Percentiles rank a stretch among this genome's conserved stretches.
Conservation (phyloP, 2,113 vertebrate genomes). For the Bathybates hornii region DNA sequence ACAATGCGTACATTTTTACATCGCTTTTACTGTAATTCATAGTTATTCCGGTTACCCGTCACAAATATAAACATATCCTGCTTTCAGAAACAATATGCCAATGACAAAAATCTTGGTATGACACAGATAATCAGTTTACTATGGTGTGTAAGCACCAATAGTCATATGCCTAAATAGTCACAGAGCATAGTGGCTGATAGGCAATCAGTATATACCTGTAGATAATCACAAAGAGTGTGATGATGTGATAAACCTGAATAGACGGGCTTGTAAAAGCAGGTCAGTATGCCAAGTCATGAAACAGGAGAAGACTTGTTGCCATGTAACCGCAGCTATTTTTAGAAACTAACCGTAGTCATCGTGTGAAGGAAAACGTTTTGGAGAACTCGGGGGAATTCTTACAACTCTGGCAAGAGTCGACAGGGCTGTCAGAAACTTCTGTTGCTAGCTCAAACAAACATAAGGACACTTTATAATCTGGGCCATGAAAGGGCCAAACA, state of each 20-base stretch:
- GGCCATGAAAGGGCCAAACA: not conserved
- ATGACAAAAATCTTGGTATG: fast-evolving
- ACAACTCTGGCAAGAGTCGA: not conserved
- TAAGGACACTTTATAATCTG: not conserved
- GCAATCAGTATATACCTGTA: not conserved
- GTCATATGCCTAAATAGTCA: not conserved
- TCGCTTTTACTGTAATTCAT: fast-evolving
- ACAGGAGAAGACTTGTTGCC: not conserved
- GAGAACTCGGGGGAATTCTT: not conserved
- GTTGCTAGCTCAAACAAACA: not conserved
- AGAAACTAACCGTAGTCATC: not conserved
- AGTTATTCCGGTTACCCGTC: not conserved
- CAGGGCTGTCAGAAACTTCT: not conserved
- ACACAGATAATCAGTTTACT: not conserved
- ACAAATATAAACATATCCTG: not conserved
- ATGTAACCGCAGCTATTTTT: not conserved
- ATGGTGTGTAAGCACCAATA: fast-evolving
- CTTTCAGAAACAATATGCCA: not conserved
- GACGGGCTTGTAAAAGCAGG: not conserved
- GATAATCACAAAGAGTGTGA: not conserved
- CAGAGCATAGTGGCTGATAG: not conserved
- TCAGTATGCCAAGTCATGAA: not conserved
- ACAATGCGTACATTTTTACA: fast-evolving
- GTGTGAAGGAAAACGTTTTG: not conserved
- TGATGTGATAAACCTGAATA: not conserved